Conservation (phyloP, 1,140 invertebrate genomes). For the Ctenoplectra terminalis region DNA sequence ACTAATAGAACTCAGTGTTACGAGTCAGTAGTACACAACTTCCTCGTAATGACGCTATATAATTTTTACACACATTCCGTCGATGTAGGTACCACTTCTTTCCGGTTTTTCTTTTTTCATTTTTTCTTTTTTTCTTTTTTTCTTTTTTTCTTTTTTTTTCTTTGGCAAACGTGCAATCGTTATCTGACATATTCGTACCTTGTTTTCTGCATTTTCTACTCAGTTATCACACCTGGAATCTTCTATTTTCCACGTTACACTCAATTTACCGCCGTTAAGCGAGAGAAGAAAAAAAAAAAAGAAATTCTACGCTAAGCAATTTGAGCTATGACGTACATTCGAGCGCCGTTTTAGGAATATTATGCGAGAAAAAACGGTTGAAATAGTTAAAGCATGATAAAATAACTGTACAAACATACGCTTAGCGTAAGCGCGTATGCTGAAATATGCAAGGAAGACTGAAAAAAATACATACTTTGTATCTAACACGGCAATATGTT, state of each 20-base stretch:
- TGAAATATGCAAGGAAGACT: neutral
- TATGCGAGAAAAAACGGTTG: neutral
- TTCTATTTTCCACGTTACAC: neutral
- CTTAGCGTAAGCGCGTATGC: neutral
- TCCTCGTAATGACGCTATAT: slow-evolving; percentile 7
- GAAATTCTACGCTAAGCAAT: neutral
- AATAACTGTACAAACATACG: neutral
- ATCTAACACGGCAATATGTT: too few species aligned
- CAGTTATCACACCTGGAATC: neutral
- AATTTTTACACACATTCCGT: slow-evolving; percentile 19
- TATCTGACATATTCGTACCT: neutral
- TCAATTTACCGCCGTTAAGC: neutral
- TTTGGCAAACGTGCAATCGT: neutral
- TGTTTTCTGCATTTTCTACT: neutral
- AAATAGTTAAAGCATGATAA: too few species aligned
- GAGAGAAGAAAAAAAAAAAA: too few species aligned
- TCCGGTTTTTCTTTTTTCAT: too few species aligned
- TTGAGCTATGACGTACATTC: neutral
- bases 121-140: neutral
- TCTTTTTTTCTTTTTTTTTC: too few species aligned
- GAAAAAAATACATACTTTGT: too few species aligned
- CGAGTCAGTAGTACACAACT: slow-evolving; percentile 4
- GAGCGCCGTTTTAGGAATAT: neutral
- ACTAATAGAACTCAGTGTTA: neutral
- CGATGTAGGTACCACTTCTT: neutral